phyloP scores from a whole-genome alignment of 2,888 invertebrate genomes.

The Limnephilus marmoratus region DNA sequence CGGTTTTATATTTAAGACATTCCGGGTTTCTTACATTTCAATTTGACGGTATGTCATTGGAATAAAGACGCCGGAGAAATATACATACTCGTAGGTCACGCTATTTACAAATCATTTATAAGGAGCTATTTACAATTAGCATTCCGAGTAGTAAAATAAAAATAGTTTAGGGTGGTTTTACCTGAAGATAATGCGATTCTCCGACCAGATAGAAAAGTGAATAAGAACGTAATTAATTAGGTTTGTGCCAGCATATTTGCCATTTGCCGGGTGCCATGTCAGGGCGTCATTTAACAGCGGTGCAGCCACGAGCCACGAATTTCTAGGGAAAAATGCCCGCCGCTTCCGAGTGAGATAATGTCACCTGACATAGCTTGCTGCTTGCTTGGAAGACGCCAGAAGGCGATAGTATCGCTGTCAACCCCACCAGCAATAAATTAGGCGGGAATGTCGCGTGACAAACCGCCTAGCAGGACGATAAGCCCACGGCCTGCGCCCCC shows the following conservation, averaged over 20 bases:
- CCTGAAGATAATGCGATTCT: background rate
- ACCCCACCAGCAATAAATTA: conserved; percentile 64
- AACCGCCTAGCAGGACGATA: conserved; percentile 61
- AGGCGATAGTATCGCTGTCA: conserved; percentile 62
- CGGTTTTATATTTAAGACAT: background rate
- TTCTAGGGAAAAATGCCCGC: conserved; percentile 53
- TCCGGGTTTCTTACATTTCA: background rate
- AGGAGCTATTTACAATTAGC: background rate
- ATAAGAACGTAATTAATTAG: conserved; percentile 5
- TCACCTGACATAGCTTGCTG: conserved; percentile 59
- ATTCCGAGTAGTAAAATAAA: background rate
- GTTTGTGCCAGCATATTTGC: conserved; percentile 15
- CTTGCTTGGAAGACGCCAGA: conserved; percentile 55
- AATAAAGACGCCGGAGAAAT: background rate
- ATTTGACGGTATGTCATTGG: background rate
- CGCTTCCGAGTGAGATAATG: conserved; percentile 61
- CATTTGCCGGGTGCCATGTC: background rate
- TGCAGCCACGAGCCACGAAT: conserved; percentile 54
- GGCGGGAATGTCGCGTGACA: conserved; percentile 64
- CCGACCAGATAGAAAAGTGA: background rate
- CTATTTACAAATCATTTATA: background rate
- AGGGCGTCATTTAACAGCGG: conserved; percentile 22
- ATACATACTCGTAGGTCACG: background rate
- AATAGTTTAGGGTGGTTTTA: background rate
- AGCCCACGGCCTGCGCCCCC: conserved; percentile 46